phyloP scores from a whole-genome alignment of 1,140 invertebrate genomes.

The Penaeus indicus region DNA sequence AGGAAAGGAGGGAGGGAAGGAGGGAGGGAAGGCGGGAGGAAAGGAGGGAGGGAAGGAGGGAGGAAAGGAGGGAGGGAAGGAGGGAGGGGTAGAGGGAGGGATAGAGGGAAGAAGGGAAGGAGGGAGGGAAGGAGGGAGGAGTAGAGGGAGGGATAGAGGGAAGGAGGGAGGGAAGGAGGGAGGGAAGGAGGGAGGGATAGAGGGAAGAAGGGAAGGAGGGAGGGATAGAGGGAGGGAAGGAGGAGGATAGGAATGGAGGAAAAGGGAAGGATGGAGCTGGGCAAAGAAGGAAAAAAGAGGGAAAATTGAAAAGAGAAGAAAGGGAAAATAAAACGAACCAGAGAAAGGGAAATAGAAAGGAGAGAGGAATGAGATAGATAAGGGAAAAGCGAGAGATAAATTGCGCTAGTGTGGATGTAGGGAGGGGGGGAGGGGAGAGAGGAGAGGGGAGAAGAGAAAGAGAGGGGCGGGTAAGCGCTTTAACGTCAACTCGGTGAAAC shows the following conservation, averaged over 20 bases:
- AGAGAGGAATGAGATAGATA: too few species aligned
- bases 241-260: constrained; percentile 1
- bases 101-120: not conserved
- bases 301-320: not conserved
- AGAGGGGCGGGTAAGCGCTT: too few species aligned
- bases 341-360: not conserved
- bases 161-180: not conserved
- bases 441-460: too few species aligned
- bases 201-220: not conserved
- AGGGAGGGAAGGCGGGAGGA: not conserved
- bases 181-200: not conserved
- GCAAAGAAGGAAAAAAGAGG: not conserved
- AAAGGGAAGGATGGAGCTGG: constrained; percentile 15
- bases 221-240: constrained; percentile 20
- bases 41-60: not conserved
- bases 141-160: not conserved
- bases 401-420: too few species aligned
- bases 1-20: not conserved
- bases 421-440: too few species aligned
- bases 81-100: not conserved
- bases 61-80: not conserved
- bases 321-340: not conserved
- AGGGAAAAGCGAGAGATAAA: too few species aligned
- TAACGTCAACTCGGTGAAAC: too few species aligned
- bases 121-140: not conserved